These are phyloP conservation scores for Nephila pilipes DNA, from an alignment of 1,140 invertebrate species.

Conservation along the genomic window DNA sequence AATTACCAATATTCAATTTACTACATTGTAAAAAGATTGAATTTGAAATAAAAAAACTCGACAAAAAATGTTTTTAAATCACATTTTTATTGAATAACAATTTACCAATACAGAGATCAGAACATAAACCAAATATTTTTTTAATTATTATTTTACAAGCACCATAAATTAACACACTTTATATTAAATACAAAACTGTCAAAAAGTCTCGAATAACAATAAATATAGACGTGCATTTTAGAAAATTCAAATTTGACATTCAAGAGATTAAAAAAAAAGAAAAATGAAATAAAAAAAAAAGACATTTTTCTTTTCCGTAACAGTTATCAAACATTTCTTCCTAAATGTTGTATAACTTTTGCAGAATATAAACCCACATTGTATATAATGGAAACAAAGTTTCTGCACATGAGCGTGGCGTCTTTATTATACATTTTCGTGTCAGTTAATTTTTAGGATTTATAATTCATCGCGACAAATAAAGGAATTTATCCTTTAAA, in stretches of 20 bases:
- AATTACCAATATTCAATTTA: too few relatives aligned
- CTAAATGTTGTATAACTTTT: neutral
- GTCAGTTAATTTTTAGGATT: neutral
- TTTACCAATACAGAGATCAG: conserved; percentile 67
- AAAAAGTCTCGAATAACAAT: conserved; percentile 52
- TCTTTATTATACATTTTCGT: neutral
- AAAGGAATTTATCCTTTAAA: neutral
- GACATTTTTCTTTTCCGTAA: neutral
- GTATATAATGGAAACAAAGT: neutral
- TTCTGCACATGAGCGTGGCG: neutral
- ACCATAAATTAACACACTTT: conserved; percentile 65
- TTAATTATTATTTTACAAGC: conserved; percentile 63
- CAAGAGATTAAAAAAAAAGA: neutral
- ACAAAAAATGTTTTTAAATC: conserved; percentile 21
- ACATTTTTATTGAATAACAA: conserved; percentile 71
- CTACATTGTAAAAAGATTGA: too few relatives aligned
- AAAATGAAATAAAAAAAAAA: neutral
- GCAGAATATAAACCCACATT: neutral
- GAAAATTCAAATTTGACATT: neutral
- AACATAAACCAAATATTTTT: conserved; percentile 42
- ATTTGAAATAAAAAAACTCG: neutral
- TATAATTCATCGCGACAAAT: neutral
- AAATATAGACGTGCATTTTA: conserved; percentile 18
- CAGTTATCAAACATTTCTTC: neutral
- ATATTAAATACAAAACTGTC: conserved; percentile 36